Conservation (phyloP, 2,888 invertebrate species). For the Sinopyrophorus schimmeli region DNA sequence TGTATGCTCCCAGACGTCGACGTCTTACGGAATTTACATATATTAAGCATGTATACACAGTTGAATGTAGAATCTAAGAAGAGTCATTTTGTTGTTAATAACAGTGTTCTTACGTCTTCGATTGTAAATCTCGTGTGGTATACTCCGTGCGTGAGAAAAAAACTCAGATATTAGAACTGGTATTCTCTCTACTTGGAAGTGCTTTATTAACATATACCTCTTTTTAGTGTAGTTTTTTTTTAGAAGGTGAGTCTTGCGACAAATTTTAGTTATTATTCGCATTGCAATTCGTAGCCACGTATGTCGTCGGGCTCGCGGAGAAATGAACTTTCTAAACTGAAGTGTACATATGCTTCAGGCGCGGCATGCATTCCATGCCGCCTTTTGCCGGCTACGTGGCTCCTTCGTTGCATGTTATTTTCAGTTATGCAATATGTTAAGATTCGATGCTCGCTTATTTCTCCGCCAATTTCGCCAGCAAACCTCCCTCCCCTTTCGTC, state of each 20-base stretch:
- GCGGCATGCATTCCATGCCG: slow-evolving; percentile 39
- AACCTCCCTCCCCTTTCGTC: no score
- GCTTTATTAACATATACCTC: slow-evolving; percentile 50
- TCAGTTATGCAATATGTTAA: slow-evolving; percentile 20
- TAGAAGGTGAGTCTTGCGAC: slow-evolving; percentile 47
- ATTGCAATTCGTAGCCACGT: slow-evolving; percentile 25
- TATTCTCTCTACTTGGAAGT: slow-evolving; percentile 35
- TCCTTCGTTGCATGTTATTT: slow-evolving; percentile 20
- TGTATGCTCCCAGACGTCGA: slow-evolving; percentile 46
- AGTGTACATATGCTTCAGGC: slow-evolving; percentile 29
- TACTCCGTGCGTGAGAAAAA: slow-evolving; percentile 56
- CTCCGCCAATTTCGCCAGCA: no score
- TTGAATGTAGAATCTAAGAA: slow-evolving; percentile 53
- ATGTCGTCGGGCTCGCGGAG: slow-evolving; percentile 15
- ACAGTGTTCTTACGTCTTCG: slow-evolving; percentile 47
- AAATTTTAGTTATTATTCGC: slow-evolving; percentile 30
- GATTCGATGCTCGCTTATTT: no score
- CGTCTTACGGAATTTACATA: slow-evolving; percentile 40
- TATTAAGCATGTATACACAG: slow-evolving; percentile 55
- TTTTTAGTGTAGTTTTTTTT: slow-evolving; percentile 31
- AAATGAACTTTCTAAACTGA: slow-evolving; percentile 30
- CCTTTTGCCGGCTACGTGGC: slow-evolving; percentile 41
- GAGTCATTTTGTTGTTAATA: slow-evolving; percentile 52
- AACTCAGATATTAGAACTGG: slow-evolving; percentile 44
- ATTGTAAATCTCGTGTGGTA: slow-evolving; percentile 51